Evolutionary conservation across 2,113 vertebrate species (phyloP).

Genomic region (Trachemys scripta): DNA sequence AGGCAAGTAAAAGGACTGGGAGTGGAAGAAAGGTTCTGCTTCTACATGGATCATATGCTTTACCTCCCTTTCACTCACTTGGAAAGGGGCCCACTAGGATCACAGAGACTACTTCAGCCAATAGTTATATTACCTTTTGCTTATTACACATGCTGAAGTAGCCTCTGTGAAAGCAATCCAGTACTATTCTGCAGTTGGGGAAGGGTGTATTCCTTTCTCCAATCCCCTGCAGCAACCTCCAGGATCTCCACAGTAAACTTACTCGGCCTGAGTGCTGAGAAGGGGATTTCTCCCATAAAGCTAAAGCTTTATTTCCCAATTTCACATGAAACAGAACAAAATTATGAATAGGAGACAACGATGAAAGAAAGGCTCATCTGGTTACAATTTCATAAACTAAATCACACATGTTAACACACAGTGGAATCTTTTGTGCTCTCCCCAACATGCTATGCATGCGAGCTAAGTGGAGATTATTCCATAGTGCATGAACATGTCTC

Average conservation of each 20-base stretch:
- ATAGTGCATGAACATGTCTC: not conserved
- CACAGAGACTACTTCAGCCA: not conserved
- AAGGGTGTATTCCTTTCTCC: not conserved
- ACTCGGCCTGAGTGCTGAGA: not conserved
- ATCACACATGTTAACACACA: not conserved
- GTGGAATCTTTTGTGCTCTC: not conserved
- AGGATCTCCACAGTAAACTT: not conserved
- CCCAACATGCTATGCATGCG: not conserved
- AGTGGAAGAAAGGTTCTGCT: not conserved
- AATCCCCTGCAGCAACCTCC: not conserved
- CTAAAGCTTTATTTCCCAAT: not conserved
- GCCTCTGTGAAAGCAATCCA: not conserved
- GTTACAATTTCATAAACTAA: not conserved
- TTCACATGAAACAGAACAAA: not conserved
- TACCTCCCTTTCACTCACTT: not conserved
- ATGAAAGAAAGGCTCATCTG: not conserved
- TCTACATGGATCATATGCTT: not conserved
- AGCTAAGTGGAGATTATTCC: not conserved
- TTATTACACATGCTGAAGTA: not conserved
- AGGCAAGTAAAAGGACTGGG: not conserved
- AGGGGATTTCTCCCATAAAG: not conserved
- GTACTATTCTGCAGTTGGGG: not conserved
- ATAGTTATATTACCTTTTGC: not conserved
- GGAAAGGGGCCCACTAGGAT: not conserved
- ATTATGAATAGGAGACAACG: not conserved